Base-by-base conservation (phyloP, 1,140 invertebrate species). In the Zelostemma sp. region DNA sequence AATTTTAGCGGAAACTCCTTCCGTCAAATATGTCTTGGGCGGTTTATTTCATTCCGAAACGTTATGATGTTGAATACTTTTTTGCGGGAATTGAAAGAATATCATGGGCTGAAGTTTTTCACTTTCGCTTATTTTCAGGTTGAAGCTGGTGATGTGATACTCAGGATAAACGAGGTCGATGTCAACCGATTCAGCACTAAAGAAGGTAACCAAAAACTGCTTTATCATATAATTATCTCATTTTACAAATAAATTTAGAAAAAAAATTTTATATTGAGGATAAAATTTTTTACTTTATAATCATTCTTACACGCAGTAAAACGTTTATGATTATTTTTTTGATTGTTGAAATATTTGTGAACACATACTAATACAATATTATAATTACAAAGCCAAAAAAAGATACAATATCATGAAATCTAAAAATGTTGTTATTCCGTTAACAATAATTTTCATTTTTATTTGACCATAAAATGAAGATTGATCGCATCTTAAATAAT, bases 151-250 rank as follows among this genome's bases (percentile, higher is more conserved):
- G 95, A 97, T 88, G 91, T 97, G 78, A 94, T 97, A 84, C 87
- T 96, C 81, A 94, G 94, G 90, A 93, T 97, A 77, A 97, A 97
- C 88, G 93, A 93, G 86, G 92, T 93, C 78, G 93, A 95, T 87
- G 94, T 97, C 72, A 93, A 94, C 87, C 90, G 91, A 83, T 92
- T 95, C 79, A 94, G 91, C 81, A 96, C 93, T 73, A 95, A 95
- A 89, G 94, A 96, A 92, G 93, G 94, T 94, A 54, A n/a, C 58
- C 61, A 59, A 17, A 19, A 69, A 65, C 56, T 60, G 50, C 45
- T 69, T 63, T 48, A 25, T 38, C 12, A 15, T 43, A 38, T 15
- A 15, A n/a, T n/a, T n/a, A n/a, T n/a, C n/a, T n/a, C n/a, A n/a
- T n/a, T n/a, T n/a, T n/a, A n/a, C n/a, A n/a, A n/a, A n/a, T n/a